Base-by-base conservation (phyloP, 1,140 invertebrate species). In the Vanessa tameamea region DNA sequence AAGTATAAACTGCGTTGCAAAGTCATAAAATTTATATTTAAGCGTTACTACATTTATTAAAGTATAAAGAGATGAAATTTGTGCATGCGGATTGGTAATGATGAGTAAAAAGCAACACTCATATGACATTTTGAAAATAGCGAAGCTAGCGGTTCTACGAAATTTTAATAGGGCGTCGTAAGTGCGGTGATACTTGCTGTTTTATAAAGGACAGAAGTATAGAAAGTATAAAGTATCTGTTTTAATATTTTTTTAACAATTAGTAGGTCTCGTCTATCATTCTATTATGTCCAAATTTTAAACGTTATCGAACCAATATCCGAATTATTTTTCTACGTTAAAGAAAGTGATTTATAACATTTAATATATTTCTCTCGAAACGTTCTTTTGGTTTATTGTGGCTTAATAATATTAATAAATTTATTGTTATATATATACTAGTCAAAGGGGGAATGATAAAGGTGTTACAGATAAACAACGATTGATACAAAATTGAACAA, bases 41-140 rank as follows among this genome's bases (percentile, higher is more conserved):
- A 51, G 64, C 48, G 26, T 51, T 47, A 15, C 47, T n/a, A 71
- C 50, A 64, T 26, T 15, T 64, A 23, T 47, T 53, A 9, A 11
- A 53, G 51, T 64, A 31, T 50, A 71, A 71, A 37, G 15, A 0
- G 11, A 71, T 71, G 31, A 53, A 71, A 43, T 47, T 5, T 51
- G 64, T 23, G 64, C 48, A 71, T 71, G 47, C 50, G 13, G 50
- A 51, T 43, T 47, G 16, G 69, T 43, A 53, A 64, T 37, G 23
- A 53, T 64, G 47, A 14, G 12, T 43, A 69, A 48, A 64, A 64
- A 59, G 13, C 16, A 48, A 48, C 59, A 64, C 61, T 26, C 47
- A 64, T n/a, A 63, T 57, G 3, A 37, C 31, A 6, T 51, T n/a
- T n/a, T n/a, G 48, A 43, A 43, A 43, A 43, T 43, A n/a, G 48